A percentile compares a stretch with the other conserved stretches of the same genome.
These are phyloP conservation scores for Borostomias antarcticus DNA, from an alignment of 2,797 vertebrate species.

Conservation along the genomic window DNA sequence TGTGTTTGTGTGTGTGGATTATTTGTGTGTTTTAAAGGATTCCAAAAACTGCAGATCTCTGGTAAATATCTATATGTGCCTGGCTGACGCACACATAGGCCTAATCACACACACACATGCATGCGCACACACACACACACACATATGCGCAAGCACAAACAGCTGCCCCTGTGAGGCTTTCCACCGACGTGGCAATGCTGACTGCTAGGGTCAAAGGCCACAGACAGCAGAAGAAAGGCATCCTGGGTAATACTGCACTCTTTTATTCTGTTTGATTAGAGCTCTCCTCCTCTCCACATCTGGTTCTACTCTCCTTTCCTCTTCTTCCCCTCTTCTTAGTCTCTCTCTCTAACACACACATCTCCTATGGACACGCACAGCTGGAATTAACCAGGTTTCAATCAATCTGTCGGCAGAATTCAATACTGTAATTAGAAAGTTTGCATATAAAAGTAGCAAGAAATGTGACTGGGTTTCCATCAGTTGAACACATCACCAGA, in stretches of 20 bases:
- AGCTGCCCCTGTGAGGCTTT: slow-evolving; percentile 1
- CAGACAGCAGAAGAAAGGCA: neutral
- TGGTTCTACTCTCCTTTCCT: neutral
- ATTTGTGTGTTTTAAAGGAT: neutral
- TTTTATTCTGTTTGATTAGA: neutral
- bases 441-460: neutral
- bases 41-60: too few species aligned
- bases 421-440: neutral
- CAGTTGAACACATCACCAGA: neutral
- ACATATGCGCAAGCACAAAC: neutral
- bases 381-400: too few species aligned
- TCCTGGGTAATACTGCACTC: neutral
- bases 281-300: neutral
- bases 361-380: neutral
- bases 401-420: too few species aligned
- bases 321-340: too few species aligned
- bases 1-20: neutral
- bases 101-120: too few species aligned
- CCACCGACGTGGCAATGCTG: neutral
- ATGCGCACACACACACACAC: neutral
- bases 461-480: neutral
- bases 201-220: neutral
- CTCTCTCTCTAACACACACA: neutral
- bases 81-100: too few species aligned
- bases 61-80: too few species aligned